Evolutionary conservation across 2,113 vertebrate species (phyloP), one percentile per base, ranked within the genome.

Genomic region (Sterrhoptilus dennistouni): DNA sequence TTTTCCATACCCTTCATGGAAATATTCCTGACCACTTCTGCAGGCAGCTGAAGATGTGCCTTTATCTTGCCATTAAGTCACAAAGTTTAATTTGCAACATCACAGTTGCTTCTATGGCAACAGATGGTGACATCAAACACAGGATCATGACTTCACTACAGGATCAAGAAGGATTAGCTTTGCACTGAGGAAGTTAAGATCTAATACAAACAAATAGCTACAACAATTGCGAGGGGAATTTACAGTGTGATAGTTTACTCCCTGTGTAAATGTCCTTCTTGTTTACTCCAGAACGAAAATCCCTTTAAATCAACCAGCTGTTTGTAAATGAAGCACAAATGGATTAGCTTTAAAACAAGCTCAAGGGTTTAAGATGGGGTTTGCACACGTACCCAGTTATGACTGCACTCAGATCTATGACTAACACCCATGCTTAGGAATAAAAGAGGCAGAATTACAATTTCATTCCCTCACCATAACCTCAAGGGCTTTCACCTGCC

Each of bases 111-210:
- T 84, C 96, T 56, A 89, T 94, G 94, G 95, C 83, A 97, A 93
- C 90, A 95, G 95, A 96, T 89, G 83, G 92, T 95, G 97, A 95
- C 96, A 96, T 96, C 93, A 95, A 96, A 93, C 83, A 87, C 31
- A 22, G 82, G 83, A 94, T 96, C 90, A 89, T 87, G 97, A 94
- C 90, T 95, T 94, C 97, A 93, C 70, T 57, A 49, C 0, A 31
- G 92, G 92, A 94, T 96, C 88, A 94, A 84, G 72, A 40, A 24
- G 94, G 94, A 97, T 97, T 96, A 97, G 77, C 59, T 70, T 33
- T 84, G 83, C 90, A 79, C 66, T 14, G 59, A 14, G 90, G 69
- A 93, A 90, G 83, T 92, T 96, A 94, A 96, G 93, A 95, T 94
- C 94, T 94, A 96, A 92, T 78, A 81, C 94, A 96, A 96, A 97